Conservation (phyloP, 2,113 vertebrate species). For the Rhinoderma darwinii region DNA sequence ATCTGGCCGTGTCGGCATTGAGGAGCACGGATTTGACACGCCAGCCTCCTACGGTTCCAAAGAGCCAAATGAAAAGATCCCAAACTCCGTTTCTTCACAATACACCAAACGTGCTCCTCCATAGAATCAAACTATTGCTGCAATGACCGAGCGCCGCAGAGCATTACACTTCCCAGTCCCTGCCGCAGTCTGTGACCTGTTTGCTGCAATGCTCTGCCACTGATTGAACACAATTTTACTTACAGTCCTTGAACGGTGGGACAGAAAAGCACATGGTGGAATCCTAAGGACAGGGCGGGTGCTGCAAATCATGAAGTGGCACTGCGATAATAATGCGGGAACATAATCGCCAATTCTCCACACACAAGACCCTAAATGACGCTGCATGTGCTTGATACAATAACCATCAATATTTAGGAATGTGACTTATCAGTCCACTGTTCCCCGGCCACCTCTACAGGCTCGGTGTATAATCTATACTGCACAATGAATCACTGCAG, state of each 20-base stretch:
- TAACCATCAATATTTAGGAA: slow-evolving; percentile 13
- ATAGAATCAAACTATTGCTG: neutral
- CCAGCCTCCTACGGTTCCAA: slow-evolving; percentile 46
- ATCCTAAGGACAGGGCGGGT: neutral
- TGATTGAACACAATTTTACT: neutral
- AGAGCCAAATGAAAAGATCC: slow-evolving; percentile 36
- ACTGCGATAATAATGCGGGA: neutral
- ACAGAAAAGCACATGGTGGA: neutral
- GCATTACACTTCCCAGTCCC: neutral
- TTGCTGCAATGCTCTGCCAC: neutral
- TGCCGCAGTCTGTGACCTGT: neutral
- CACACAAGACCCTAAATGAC: neutral
- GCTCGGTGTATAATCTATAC: neutral
- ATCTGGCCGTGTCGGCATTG: slow-evolving; percentile 26
- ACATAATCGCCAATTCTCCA: neutral
- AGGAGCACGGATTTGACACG: slow-evolving; percentile 8
- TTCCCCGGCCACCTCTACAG: neutral
- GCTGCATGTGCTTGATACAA: slow-evolving; percentile 36
- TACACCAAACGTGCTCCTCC: slow-evolving; percentile 21
- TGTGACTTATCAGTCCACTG: neutral
- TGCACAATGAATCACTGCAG: slow-evolving; percentile 2
- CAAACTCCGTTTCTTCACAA: slow-evolving; percentile 21
- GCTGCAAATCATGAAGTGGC: neutral
- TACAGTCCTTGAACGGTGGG: neutral
- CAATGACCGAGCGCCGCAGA: neutral